Evolutionary conservation across 2,113 vertebrate genomes (phyloP).

Genomic region (Coreoperca whiteheadi): DNA sequence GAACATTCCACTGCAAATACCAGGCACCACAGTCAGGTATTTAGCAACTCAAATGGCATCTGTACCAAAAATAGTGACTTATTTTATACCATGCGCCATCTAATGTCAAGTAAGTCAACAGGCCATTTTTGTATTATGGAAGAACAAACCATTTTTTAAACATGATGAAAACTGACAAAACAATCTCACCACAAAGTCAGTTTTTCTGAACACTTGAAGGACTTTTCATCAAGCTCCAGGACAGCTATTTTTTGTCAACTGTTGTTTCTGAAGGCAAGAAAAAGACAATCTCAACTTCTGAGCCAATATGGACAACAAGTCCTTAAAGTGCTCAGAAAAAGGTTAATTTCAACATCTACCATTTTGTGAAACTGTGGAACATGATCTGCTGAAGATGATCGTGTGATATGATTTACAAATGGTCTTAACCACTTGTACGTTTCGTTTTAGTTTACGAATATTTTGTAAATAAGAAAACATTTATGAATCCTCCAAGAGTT

Average conservation of each 20-base stretch:
- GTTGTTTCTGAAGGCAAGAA: background rate
- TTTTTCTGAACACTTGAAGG: background rate
- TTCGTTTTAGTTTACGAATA: background rate
- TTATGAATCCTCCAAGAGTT: background rate
- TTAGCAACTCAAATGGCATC: background rate
- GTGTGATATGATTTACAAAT: background rate
- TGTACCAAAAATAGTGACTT: conserved; percentile 8
- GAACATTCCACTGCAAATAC: background rate
- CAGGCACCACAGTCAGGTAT: background rate
- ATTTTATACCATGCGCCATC: background rate
- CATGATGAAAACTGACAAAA: background rate
- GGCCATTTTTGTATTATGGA: background rate
- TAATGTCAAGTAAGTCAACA: conserved; percentile 6
- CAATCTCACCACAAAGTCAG: background rate
- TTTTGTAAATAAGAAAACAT: background rate
- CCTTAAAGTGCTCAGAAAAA: background rate
- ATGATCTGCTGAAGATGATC: background rate
- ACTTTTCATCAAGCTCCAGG: background rate
- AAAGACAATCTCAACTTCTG: background rate
- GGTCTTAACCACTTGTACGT: background rate
- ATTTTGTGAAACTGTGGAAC: background rate
- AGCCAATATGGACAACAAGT: background rate
- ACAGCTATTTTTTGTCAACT: background rate
- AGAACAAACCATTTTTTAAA: background rate
- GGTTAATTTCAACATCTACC: background rate